Conservation (phyloP, 2,888 invertebrate genomes). For the Sabatieria punctata region DNA sequence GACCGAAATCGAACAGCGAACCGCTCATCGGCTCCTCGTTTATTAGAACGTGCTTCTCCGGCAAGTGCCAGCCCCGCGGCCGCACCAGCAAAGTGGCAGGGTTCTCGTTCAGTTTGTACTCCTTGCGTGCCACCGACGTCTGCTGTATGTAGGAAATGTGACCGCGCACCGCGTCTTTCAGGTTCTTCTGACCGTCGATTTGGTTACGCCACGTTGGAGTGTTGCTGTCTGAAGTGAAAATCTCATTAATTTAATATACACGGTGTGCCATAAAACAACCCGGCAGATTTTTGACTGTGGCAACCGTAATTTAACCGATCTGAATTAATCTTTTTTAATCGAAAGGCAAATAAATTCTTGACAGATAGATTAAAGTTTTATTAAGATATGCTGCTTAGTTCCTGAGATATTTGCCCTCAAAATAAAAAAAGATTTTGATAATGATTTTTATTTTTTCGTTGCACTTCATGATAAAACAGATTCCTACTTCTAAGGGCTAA, state of each 20-base stretch:
- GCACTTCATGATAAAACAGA: too few relatives aligned
- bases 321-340: too few relatives aligned
- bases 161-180: constrained; percentile 42
- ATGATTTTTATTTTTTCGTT: too few relatives aligned
- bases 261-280: constrained; percentile 36
- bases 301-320: too few relatives aligned
- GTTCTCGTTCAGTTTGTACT: constrained; percentile 29
- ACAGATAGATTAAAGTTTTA: too few relatives aligned
- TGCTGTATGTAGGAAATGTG: constrained; percentile 28
- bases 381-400: too few relatives aligned
- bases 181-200: constrained; percentile 46
- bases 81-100: constrained; percentile 49
- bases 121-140: constrained; percentile 25
- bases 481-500: too few relatives aligned
- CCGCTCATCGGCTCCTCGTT: constrained; percentile 40
- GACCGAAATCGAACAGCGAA: constrained; percentile 50
- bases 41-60: constrained; percentile 39
- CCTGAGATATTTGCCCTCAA: too few relatives aligned
- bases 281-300: too few relatives aligned
- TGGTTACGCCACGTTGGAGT: constrained; percentile 55
- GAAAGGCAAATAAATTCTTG: too few relatives aligned
- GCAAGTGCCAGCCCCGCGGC: constrained; percentile 56
- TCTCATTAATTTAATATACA: background rate
- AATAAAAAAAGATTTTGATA: too few relatives aligned
- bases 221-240: constrained; percentile 43